A percentile compares a stretch with the other conserved stretches of the same genome.
These are phyloP conservation scores for Xerus rutilus DNA, from an alignment of 2,797 vertebrate species.

Conservation along the genomic window DNA sequence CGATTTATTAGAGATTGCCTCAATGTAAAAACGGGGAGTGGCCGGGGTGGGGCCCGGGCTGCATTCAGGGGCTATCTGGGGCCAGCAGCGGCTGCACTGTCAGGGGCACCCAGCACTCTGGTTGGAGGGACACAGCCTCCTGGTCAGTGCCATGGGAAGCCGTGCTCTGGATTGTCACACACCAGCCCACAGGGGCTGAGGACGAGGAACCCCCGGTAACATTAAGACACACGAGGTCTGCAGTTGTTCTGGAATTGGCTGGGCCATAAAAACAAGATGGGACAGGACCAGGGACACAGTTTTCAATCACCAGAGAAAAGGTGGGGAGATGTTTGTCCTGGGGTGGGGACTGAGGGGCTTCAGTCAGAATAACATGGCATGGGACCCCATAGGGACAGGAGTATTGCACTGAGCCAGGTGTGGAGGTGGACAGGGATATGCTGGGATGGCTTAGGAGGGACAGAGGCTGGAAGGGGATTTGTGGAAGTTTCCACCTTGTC, in stretches of 20 bases:
- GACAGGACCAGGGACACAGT: neutral
- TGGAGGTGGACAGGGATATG: neutral
- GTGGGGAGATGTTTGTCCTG: neutral
- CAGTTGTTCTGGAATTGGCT: slow-evolving; percentile 58
- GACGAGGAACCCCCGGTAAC: neutral
- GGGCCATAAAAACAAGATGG: slow-evolving; percentile 44
- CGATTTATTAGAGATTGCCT: slow-evolving; percentile 81
- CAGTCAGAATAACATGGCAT: slow-evolving; percentile 55
- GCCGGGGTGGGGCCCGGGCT: neutral
- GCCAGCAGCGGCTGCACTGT: slow-evolving; percentile 53
- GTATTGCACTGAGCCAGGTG: slow-evolving; percentile 81
- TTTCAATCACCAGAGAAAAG: slow-evolving; percentile 21
- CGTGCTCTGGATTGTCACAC: slow-evolving; percentile 73
- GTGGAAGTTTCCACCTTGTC: neutral
- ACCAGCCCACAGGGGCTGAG: slow-evolving; percentile 51
- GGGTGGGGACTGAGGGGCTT: neutral
- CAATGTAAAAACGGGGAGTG: slow-evolving; percentile 71
- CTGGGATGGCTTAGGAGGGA: neutral
- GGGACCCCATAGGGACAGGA: slow-evolving; percentile 26
- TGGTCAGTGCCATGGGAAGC: neutral
- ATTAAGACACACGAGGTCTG: slow-evolving; percentile 81
- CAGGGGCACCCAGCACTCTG: neutral
- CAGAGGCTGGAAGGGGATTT: neutral
- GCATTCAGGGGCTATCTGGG: slow-evolving; percentile 36
- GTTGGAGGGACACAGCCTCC: neutral